phyloP scores from a whole-genome alignment of 2,113 vertebrate species.

The Micronycteris hirsuta region DNA sequence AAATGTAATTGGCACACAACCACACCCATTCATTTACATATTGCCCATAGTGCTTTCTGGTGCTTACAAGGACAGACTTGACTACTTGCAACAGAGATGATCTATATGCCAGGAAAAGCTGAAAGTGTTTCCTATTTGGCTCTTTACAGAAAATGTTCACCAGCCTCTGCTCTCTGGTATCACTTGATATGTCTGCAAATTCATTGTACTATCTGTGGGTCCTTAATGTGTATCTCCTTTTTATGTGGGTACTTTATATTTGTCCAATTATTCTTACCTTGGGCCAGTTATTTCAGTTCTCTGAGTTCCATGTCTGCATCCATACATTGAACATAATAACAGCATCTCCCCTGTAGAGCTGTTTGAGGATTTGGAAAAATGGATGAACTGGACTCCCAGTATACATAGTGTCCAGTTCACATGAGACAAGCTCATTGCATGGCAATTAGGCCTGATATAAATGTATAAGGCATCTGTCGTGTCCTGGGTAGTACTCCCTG shows the following conservation, averaged over 20 bases:
- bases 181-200: no score
- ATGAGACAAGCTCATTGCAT: rapidly evolving
- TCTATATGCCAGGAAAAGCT: not conserved
- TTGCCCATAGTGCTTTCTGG: not conserved
- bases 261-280: not conserved
- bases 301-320: not conserved
- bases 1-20: not conserved
- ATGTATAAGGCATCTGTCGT: rapidly evolving
- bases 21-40: not conserved
- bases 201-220: not conserved
- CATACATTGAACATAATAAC: not conserved
- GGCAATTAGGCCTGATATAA: not conserved
- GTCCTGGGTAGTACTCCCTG: not conserved
- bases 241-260: not conserved
- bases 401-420: rapidly evolving
- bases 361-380: not conserved
- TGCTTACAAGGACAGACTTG: not conserved
- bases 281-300: not conserved
- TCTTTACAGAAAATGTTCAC: not conserved
- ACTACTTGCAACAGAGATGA: not conserved
- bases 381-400: rapidly evolving
- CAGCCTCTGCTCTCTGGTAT: not conserved
- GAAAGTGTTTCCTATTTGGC: not conserved
- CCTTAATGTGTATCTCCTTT: not conserved
- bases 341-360: not conserved